phyloP scores from a whole-genome alignment of 1,140 invertebrate species.

The Hypsibius dujardini region DNA sequence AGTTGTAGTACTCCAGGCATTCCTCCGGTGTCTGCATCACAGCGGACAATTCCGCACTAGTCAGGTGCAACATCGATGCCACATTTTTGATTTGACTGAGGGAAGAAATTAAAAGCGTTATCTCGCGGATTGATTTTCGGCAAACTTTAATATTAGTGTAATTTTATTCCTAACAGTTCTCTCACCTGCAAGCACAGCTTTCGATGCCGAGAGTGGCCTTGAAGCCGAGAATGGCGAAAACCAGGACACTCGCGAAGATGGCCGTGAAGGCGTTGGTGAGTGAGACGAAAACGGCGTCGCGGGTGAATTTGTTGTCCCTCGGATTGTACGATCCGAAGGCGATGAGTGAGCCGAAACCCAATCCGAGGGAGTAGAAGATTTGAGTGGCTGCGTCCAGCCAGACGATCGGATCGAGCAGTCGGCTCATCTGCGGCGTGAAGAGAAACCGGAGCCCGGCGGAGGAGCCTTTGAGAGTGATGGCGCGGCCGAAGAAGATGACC shows the following conservation, averaged over 20 bases:
- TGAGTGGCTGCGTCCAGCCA: conserved; percentile 87
- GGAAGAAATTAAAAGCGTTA: not conserved
- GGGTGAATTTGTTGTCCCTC: conserved; percentile 69
- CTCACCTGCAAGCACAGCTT: conserved; percentile 53
- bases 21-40: not conserved
- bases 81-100: not conserved
- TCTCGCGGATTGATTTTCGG: not conserved
- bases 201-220: conserved; percentile 63
- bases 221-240: conserved; percentile 49
- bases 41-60: too few relatives aligned
- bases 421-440: conserved; percentile 64
- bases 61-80: not conserved
- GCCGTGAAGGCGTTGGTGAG: conserved; percentile 75
- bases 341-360: conserved; percentile 76
- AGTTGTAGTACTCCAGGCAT: not conserved
- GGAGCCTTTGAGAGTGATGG: conserved; percentile 73
- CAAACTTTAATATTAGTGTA: not conserved
- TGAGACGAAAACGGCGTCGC: conserved; percentile 71
- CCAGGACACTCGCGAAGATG: conserved; percentile 71
- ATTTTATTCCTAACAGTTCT: too few relatives aligned
- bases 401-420: conserved; percentile 55
- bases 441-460: conserved; percentile 67
- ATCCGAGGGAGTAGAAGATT: conserved; percentile 82
- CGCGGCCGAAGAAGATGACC: conserved; percentile 84
- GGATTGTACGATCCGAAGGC: conserved; percentile 78